Evolutionary conservation across 2,797 vertebrate genomes (phyloP).

Genomic region (Schizothorax lantsangensis): DNA sequence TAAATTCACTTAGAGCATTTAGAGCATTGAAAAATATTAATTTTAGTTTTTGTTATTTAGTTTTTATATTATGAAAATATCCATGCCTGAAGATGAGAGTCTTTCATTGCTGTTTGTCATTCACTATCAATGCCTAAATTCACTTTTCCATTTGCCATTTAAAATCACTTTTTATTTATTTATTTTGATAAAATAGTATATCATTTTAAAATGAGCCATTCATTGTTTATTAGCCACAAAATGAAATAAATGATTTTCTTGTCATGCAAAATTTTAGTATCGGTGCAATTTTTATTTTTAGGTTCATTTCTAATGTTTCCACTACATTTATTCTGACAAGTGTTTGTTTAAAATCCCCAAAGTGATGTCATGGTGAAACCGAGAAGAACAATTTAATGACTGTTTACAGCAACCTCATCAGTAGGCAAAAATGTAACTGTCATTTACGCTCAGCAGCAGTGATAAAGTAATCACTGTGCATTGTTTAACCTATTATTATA

Average conservation of each 20-base stretch:
- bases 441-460: constrained; percentile 19
- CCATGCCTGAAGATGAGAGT: not conserved
- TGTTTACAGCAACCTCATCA: constrained; percentile 38
- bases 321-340: constrained; percentile 11
- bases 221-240: not conserved
- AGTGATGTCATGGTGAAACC: not conserved
- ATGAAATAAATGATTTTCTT: not conserved
- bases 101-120: not conserved
- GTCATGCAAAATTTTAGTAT: not conserved
- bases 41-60: not conserved
- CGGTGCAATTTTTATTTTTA: not conserved
- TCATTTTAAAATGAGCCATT: not conserved
- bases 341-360: not conserved
- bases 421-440: constrained; percentile 6
- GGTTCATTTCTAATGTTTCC: not conserved
- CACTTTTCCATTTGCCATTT: not conserved
- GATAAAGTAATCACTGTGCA: constrained; percentile 17
- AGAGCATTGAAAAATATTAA: not conserved
- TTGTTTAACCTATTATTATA: constrained; percentile 47
- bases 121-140: not conserved
- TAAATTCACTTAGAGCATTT: not conserved
- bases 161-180: not conserved
- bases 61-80: not conserved
- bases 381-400: constrained; percentile 32
- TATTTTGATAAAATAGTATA: not conserved